Base-by-base conservation (phyloP, 2,113 vertebrate species). In the Ptilorrhoa leucosticta region DNA sequence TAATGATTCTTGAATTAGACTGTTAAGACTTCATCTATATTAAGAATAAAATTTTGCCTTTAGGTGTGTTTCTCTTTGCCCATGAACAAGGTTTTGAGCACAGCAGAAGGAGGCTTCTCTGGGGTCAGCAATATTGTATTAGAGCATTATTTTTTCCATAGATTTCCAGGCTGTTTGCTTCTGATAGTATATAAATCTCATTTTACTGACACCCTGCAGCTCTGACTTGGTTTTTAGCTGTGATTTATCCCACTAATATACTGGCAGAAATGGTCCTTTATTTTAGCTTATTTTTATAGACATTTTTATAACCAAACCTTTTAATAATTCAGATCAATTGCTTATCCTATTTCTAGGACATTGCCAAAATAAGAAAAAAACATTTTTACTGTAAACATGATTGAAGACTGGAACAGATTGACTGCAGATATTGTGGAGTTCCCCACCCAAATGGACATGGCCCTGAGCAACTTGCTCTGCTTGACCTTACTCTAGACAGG, bases 321-420 rank as follows among this genome's bases (percentile, higher is more conserved):
- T 97, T 90, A 97, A 96, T 97, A 96, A 97, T 96, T 96, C 85
- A 97, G 35, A 90, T 77, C 75, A 61, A 85, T 58, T 90, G 13
- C 65, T 91, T 92, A 78, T 73, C 48, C 30, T 92, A 7, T 95
- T 97, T 93, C 47, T 44, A 94, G 64, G 80, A 84, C 84, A 56
- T 68, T 90, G 70, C 72, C 72, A 96, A 87, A 64, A 53, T 61
- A 90, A 76, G 37, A 80, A 89, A 79, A 68, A 84, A 44, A 1
- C 7, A 11, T 44, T 87, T 54, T 85, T 60, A 18, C 22, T 79
- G 6, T n/a, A 64, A 75, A 14, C 13, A 17, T 61, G n/a, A 72
- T 53, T 90, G 45, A 93, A 83, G n/a, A 65, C 18, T 30, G 26
- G 50, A 92, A 83, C 13, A 93, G 27, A 20, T 33, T 89, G 30